Evolutionary conservation across 1,140 invertebrate species (phyloP), one percentile per base, ranked within the genome.

Genomic region (Drosophila persimilis): DNA sequence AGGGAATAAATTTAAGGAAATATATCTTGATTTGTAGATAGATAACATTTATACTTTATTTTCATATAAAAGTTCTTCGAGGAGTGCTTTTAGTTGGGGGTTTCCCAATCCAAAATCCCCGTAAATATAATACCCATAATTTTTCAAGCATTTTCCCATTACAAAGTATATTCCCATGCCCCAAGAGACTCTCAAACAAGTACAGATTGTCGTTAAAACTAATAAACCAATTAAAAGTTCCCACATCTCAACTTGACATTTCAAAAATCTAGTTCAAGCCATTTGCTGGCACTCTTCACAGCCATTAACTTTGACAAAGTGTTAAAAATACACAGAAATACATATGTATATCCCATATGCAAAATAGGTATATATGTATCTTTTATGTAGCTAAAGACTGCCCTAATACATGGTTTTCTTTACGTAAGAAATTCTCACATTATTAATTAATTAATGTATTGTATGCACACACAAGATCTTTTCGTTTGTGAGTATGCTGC

Each of bases 401-500:
- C 9, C 11, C 9, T 5, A 3, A 1, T 39, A 39, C 11, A 39
- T 39, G 11, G 35, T 13, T 57, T 55, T 43, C 65, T 80, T 84
- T 69, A 81, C 65, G 74, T 80, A 86, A 86, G 78, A 88, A 88
- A 81, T 88, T 86, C 81, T 88, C 81, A 86, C 81, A 88, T 86
- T 81, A 74, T 67, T 72, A 75, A 88, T 88, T 69, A 71, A 62
- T 39, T 39, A 39, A 39, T 39, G 64, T 77, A 86, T 86, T 86
- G 81, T 86, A 56, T 61, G 39, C 74, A 70, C 57, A 43, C 74
- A 70, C 57, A 43, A 71, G 70, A 86, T 78, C 64, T 70, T 48
- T 69, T 81, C 53, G 35, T 39, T 39, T 39, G 35, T 5, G 4
- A 13, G 51, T 72, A 70, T 81, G 81, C 48, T 62, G 73, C 73